These are phyloP conservation scores for Sipunculus nudus DNA, from an alignment of 2,888 invertebrate genomes.

Conservation along the genomic window DNA sequence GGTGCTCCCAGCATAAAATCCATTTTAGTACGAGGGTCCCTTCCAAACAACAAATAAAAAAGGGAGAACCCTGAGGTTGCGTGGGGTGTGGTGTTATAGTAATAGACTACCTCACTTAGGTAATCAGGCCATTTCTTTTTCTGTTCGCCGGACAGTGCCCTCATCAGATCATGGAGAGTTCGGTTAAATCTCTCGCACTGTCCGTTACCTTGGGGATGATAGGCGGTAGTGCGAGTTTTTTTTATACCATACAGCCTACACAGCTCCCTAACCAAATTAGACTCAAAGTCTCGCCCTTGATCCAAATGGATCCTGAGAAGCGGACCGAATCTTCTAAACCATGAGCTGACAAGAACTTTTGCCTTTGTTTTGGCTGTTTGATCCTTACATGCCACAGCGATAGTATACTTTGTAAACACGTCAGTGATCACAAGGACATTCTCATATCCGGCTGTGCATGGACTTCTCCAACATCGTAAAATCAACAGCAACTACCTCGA, in stretches of 20 bases:
- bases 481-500: constrained; percentile 31
- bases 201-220: constrained; percentile 27
- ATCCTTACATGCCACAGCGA: constrained; percentile 27
- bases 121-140: constrained; percentile 36
- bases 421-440: constrained; percentile 35
- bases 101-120: constrained; percentile 29
- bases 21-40: neutral
- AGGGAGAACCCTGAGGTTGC: constrained; percentile 3
- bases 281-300: constrained; percentile 11
- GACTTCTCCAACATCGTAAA: constrained; percentile 25
- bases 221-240: constrained; percentile 15
- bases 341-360: constrained; percentile 24
- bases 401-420: constrained; percentile 29
- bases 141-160: constrained; percentile 21
- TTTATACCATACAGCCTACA: neutral
- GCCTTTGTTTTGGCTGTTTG: constrained; percentile 30
- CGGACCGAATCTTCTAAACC: constrained; percentile 29
- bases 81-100: constrained; percentile 11
- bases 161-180: constrained; percentile 33
- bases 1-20: no score
- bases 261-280: constrained; percentile 1
- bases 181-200: constrained; percentile 42
- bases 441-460: constrained; percentile 17
- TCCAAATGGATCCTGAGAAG: constrained; percentile 2
- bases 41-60: constrained; percentile 8